Conservation (phyloP, 1,140 invertebrate species). For the Drosophila lowei region DNA sequence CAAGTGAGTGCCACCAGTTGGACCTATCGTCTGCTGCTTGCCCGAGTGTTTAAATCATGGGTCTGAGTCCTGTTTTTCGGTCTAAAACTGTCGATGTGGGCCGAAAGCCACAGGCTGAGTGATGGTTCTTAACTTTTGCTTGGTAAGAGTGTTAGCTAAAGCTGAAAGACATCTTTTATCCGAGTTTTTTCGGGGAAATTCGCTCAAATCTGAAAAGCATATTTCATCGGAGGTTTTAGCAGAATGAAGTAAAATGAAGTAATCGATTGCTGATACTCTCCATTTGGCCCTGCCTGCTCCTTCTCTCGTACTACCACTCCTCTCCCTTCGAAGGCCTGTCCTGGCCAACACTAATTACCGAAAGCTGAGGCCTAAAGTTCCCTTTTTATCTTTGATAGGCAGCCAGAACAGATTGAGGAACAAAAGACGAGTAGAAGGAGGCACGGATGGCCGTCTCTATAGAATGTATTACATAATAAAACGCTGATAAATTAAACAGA, state of each 20-base stretch:
- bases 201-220: too few relatives aligned
- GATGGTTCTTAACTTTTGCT: slow-evolving; percentile 18
- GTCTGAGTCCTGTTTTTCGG: slow-evolving; percentile 24
- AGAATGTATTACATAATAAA: slow-evolving; percentile 63
- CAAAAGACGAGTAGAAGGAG: background rate
- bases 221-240: too few relatives aligned
- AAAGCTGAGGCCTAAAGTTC: slow-evolving; percentile 31
- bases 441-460: slow-evolving; percentile 15
- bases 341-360: slow-evolving; percentile 54
- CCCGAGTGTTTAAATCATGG: slow-evolving; percentile 52
- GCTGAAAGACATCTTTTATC: too few relatives aligned
- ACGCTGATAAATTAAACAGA: slow-evolving; percentile 80
- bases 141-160: too few relatives aligned
- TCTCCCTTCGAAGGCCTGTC: too few relatives aligned
- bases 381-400: slow-evolving; percentile 44
- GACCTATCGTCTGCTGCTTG: slow-evolving; percentile 50
- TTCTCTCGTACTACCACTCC: too few relatives aligned
- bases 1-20: slow-evolving; percentile 60
- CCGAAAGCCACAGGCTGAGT: slow-evolving; percentile 45
- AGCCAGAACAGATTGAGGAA: slow-evolving; percentile 15
- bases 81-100: slow-evolving; percentile 39
- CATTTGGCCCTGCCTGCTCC: too few relatives aligned
- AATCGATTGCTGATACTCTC: too few relatives aligned
- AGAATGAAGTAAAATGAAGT: too few relatives aligned
- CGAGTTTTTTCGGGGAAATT: too few relatives aligned